Base-by-base conservation (phyloP, 2,888 invertebrate genomes). In the Choristoneura rosaceana region DNA sequence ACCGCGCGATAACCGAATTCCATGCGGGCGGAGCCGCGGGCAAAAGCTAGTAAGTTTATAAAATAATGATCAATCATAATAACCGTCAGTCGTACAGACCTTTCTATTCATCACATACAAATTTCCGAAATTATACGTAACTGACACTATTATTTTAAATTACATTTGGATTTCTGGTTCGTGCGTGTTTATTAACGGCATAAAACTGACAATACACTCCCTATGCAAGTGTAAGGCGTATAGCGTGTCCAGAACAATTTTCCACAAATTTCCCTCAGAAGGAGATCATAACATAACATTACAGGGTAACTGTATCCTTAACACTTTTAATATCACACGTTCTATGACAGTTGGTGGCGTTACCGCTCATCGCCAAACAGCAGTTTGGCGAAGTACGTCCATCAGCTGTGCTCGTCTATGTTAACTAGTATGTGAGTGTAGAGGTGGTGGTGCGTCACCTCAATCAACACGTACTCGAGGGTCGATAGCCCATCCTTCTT, bases 401-500 rank as follows among this genome's bases (percentile, higher is more conserved):
- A 96, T 96, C 96, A 96, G 95, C 96, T 96, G 76, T 95, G 95
- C 76, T 95, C 95, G 80, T 96, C 96, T 69, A 98, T 94, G 84
- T 97, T 97, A 34, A 96, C 98, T 79, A 97, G 89, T 58, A 98
- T 94, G 96, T 97, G 97, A 12, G 98, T 98, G 94, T 97, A 98
- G 7, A 98, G 93, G 79, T 96, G 96, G 77, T 96, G 95, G 74
- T 96, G 95, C 76, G 96, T 95, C 63, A 96, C 94, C 78, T 96
- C 95, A 71, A 96, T 93, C 69, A 97, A 84, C 80, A 96, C 95
- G 91, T 99, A 99, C 79, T 96, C 95, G 63, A 98, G 95, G 80
- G 96, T 98, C 82, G 96, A 98, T 66, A 99, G 94, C 8, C 99
- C 99, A 85, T 99, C 99, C 77, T 96, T 96, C 77, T 96, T 96